These are phyloP conservation scores for Drosophila bipectinata DNA, from an alignment of 1,140 invertebrate genomes.

Conservation along the genomic window DNA sequence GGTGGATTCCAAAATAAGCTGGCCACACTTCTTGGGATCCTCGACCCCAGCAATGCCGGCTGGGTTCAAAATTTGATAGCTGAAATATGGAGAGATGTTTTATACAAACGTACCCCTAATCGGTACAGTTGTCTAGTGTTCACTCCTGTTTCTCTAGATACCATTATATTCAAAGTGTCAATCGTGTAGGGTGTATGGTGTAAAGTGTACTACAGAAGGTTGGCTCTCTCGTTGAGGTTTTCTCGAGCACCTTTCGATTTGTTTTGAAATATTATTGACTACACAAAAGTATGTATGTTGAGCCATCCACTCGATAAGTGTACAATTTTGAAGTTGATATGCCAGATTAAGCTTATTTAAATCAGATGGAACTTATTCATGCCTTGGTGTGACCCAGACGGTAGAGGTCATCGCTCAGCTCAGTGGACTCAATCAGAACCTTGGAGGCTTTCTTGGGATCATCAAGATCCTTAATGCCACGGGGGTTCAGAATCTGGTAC, in stretches of 20 bases:
- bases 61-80: constrained; percentile 99
- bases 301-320: constrained; percentile 72
- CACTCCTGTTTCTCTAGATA: constrained; percentile 19
- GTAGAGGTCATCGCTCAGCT: constrained; percentile 92
- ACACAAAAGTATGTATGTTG: constrained; percentile 44
- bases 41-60: constrained; percentile 94
- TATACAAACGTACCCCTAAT: constrained; percentile 30
- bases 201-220: constrained; percentile 15
- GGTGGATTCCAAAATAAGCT: constrained; percentile 92
- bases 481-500: constrained; percentile 94
- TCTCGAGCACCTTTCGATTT: constrained; percentile 37
- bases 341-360: constrained; percentile 39
- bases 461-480: constrained; percentile 88
- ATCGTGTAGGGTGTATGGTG: constrained; percentile 7
- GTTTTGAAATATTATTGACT: constrained; percentile 60
- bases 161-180: constrained; percentile 3
- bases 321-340: constrained; percentile 62
- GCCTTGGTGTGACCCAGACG: constrained; percentile 97
- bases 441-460: constrained; percentile 91
- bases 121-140: constrained; percentile 15
- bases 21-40: constrained; percentile 91
- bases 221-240: constrained; percentile 59
- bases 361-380: constrained; percentile 39
- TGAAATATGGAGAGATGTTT: constrained; percentile 83
- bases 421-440: constrained; percentile 89